Evolutionary conservation across 2,797 vertebrate species (phyloP).

Genomic region (Rhadinocentrus ornatus): DNA sequence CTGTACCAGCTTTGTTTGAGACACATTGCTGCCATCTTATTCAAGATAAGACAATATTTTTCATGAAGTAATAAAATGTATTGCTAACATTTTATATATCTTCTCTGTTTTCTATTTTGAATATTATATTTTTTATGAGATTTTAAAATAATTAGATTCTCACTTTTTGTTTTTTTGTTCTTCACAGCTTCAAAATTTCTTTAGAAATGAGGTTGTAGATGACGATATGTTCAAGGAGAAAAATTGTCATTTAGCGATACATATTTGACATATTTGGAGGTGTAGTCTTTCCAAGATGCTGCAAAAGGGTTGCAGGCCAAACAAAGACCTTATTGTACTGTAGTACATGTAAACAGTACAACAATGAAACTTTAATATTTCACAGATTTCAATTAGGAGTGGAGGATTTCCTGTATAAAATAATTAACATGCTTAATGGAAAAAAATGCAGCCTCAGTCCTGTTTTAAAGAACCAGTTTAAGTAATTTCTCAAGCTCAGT

Average conservation of each 20-base stretch:
- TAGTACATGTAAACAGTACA: not conserved
- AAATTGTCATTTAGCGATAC: no score
- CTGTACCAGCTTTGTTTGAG: no score
- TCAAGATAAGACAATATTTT: no score
- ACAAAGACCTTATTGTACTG: not conserved
- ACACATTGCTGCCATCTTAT: no score
- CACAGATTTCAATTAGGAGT: not conserved
- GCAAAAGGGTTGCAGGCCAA: not conserved
- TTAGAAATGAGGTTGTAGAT: no score
- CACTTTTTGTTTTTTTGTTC: no score
- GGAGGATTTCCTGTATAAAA: not conserved
- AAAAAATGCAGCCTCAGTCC: not conserved
- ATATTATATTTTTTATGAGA: no score
- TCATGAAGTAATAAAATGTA: no score
- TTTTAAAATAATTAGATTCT: no score
- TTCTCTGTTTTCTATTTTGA: no score
- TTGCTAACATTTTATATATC: no score
- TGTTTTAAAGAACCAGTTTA: not conserved
- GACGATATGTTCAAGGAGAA: not conserved
- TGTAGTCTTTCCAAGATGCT: slow-evolving; percentile 3
- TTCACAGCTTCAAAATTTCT: no score
- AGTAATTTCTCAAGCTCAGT: not conserved
- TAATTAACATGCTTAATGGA: not conserved
- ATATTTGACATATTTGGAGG: not conserved
- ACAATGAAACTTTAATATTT: not conserved